Evolutionary conservation across 2,797 vertebrate genomes (phyloP), one percentile per base, ranked within the genome.

Genomic region (Scomberomorus guttatus): DNA sequence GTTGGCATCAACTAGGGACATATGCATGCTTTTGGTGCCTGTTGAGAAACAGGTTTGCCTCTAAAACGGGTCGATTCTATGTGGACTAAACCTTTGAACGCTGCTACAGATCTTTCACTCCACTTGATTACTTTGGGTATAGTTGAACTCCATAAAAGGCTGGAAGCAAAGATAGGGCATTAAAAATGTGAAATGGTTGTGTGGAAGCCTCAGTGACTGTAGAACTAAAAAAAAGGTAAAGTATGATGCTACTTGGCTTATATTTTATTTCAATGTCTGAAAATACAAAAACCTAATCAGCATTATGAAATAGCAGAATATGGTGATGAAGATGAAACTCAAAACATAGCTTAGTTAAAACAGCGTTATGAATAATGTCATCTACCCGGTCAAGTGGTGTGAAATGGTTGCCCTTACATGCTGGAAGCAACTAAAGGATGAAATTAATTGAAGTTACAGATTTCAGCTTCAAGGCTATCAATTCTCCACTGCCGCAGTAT

Each of bases 41-140:
- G 48, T 50, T 11, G 13, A 68, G 42, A 27, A 11, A 39, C 51
- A 27, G 46, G 32, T 67, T 71, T 2, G 50, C 59, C 46, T 60
- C 44, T 34, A 20, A 64, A 52, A 39, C 51, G 5, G 52, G 54
- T 60, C 22, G 13, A 61, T 72, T 15, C 54, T 7, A 17, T 44
- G 32, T 39, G 62, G 37, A 22, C 34, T 8, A n/a, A 66, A 57
- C 7, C 50, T 56, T 22, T n/a, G 20, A 56, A 24, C 4, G 10
- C 44, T 15, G 68, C 71, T 8, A 20, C 34, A 60, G 68, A 50
- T 64, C 69, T 24, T 48, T 72, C 22, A 51, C 44, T 64, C 18
- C 48, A n/a, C 39, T 48, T 56, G 56, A 64, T 68, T 27, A 51
- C 44, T 55, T 20, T 55, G 20, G 48, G 44, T 29, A 20, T 50